Evolutionary conservation across 1,140 invertebrate genomes (phyloP).

Genomic region (Campodea augens): DNA sequence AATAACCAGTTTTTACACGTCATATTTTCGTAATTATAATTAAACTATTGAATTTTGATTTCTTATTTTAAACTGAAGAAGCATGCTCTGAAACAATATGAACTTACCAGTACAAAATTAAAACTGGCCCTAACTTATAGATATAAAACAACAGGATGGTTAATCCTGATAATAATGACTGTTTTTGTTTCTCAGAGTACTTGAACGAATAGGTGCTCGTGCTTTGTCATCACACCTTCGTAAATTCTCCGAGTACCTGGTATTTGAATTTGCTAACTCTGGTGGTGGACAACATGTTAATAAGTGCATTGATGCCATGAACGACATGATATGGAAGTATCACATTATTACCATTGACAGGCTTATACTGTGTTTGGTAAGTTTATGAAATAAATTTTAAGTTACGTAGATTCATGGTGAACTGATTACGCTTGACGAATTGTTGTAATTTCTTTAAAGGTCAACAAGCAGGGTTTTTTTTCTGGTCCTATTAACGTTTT

Average conservation of each 20-base stretch:
- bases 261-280: constrained; percentile 74
- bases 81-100: no score
- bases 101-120: no score
- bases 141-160: no score
- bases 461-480: no score
- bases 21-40: no score
- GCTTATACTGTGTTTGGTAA: constrained; percentile 68
- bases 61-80: no score
- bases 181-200: constrained; percentile 40
- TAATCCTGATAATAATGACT: no score
- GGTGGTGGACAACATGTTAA: constrained; percentile 66
- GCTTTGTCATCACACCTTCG: constrained; percentile 73
- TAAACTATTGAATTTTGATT: no score
- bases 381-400: constrained; percentile 15
- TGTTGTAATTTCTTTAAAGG: no score
- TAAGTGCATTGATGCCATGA: constrained; percentile 84
- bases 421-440: background rate
- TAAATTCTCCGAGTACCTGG: constrained; percentile 87
- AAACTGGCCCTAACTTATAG: no score
- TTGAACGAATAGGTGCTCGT: constrained; percentile 80
- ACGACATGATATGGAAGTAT: constrained; percentile 93
- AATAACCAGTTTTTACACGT: no score
- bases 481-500: no score
- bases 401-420: background rate
- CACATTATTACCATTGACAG: constrained; percentile 89